These are phyloP conservation scores for Syngnathoides biaculeatus DNA, from an alignment of 2,113 vertebrate species.

Conservation along the genomic window DNA sequence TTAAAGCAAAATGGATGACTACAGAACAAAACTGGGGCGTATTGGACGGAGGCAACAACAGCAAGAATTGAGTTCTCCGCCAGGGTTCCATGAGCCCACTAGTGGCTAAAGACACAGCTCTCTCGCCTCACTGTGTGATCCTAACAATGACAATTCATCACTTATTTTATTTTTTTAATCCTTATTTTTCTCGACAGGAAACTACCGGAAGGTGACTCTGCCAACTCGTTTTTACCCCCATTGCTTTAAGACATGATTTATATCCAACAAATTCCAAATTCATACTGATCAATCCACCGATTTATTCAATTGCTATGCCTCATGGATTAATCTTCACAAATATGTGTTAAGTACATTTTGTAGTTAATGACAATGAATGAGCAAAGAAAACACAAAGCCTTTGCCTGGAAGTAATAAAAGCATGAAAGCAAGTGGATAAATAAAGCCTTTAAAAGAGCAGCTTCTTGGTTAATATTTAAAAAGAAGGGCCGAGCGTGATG, in stretches of 20 bases:
- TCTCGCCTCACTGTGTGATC: too few species aligned
- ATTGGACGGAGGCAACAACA: too few species aligned
- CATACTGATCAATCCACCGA: background rate
- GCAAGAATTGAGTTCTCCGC: too few species aligned
- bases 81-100: too few species aligned
- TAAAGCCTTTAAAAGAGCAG: constrained; percentile 17
- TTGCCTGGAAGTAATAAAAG: background rate
- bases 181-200: too few species aligned
- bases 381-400: background rate
- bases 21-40: too few species aligned
- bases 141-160: too few species aligned
- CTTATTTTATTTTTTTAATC: too few species aligned
- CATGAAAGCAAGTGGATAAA: constrained; percentile 3
- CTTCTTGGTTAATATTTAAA: constrained; percentile 37
- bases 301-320: background rate
- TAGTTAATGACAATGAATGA: background rate
- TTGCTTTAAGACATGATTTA: background rate
- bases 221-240: too few species aligned
- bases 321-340: background rate
- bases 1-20: too few species aligned
- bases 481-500: constrained; percentile 30
- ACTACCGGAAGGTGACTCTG: too few species aligned
- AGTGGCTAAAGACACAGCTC: too few species aligned
- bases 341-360: background rate
- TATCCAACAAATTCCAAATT: background rate